Evolutionary conservation across 2,797 vertebrate species (phyloP).

Genomic region (Scomberomorus guttatus): DNA sequence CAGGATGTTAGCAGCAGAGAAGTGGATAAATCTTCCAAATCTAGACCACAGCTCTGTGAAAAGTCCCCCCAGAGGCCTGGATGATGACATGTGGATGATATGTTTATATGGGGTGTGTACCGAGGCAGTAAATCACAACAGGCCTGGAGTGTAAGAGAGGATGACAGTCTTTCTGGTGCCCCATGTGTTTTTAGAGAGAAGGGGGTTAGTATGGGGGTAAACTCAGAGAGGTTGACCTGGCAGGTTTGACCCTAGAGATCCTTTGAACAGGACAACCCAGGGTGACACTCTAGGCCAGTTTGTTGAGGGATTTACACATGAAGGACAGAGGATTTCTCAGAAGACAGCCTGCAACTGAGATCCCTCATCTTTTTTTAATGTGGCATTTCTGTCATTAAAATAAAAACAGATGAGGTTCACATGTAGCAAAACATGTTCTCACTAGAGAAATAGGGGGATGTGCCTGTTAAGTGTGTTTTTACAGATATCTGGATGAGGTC

Average conservation of each 20-base stretch:
- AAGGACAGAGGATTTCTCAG: constrained; percentile 70
- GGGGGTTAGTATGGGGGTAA: constrained; percentile 73
- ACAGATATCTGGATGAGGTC: constrained; percentile 38
- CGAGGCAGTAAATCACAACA: constrained; percentile 78
- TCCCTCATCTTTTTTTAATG: constrained; percentile 30
- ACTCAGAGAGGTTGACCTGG: constrained; percentile 73
- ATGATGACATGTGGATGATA: constrained; percentile 77
- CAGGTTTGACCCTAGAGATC: constrained; percentile 75
- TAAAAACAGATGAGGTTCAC: constrained; percentile 63
- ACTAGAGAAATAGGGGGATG: constrained; percentile 1
- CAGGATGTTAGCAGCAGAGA: constrained; percentile 56
- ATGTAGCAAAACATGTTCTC: constrained; percentile 29
- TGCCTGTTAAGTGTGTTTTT: constrained; percentile 45
- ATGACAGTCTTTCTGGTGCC: constrained; percentile 67
- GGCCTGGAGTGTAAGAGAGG: constrained; percentile 63
- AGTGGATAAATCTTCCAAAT: constrained; percentile 64
- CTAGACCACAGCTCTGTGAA: constrained; percentile 42
- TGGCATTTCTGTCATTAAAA: constrained; percentile 49
- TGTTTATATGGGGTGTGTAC: constrained; percentile 78
- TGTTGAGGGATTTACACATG: constrained; percentile 80
- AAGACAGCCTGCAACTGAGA: constrained; percentile 57
- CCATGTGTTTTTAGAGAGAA: constrained; percentile 76
- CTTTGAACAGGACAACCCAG: constrained; percentile 80
- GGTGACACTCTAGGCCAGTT: constrained; percentile 70
- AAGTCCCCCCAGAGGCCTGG: constrained; percentile 49